Evolutionary conservation across 2,888 invertebrate genomes (phyloP).

Genomic region (Maniola hyperantus): DNA sequence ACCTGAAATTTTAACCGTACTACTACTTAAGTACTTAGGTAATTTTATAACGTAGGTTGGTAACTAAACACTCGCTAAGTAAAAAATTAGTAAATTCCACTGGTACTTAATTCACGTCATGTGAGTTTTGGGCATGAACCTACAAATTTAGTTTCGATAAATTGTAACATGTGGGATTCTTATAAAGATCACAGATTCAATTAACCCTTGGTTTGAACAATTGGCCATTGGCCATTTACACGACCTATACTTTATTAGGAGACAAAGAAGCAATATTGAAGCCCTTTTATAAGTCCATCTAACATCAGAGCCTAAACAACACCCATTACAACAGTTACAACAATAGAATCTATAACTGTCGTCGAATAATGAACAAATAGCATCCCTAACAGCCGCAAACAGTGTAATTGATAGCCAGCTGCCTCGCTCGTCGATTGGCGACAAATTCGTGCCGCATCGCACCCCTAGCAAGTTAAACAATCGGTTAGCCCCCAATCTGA

Average conservation of each 20-base stretch:
- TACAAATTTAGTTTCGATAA: too few relatives aligned
- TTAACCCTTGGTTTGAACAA: too few relatives aligned
- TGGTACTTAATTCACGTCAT: too few relatives aligned
- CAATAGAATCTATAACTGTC: slow-evolving; percentile 72
- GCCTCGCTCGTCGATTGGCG: slow-evolving; percentile 72
- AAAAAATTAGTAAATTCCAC: too few relatives aligned
- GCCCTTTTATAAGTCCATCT: background rate
- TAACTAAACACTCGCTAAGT: too few relatives aligned
- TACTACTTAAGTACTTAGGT: too few relatives aligned
- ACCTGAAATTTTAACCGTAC: too few relatives aligned
- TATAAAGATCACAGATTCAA: too few relatives aligned
- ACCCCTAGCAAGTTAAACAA: slow-evolving; percentile 54
- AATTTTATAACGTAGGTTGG: too few relatives aligned
- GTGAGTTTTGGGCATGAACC: too few relatives aligned
- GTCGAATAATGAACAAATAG: slow-evolving; percentile 74
- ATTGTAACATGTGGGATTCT: too few relatives aligned
- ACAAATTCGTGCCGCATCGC: slow-evolving; percentile 69
- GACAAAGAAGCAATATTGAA: background rate
- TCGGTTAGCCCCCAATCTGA: slow-evolving; percentile 43
- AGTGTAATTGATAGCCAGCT: slow-evolving; percentile 71
- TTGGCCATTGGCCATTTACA: background rate
- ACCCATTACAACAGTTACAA: slow-evolving; percentile 39
- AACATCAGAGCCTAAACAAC: slow-evolving; percentile 28
- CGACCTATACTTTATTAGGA: background rate
- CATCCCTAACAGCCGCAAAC: slow-evolving; percentile 76